Evolutionary conservation across 2,797 vertebrate species (phyloP).

Genomic region (Pseudopleuronectes americanus): DNA sequence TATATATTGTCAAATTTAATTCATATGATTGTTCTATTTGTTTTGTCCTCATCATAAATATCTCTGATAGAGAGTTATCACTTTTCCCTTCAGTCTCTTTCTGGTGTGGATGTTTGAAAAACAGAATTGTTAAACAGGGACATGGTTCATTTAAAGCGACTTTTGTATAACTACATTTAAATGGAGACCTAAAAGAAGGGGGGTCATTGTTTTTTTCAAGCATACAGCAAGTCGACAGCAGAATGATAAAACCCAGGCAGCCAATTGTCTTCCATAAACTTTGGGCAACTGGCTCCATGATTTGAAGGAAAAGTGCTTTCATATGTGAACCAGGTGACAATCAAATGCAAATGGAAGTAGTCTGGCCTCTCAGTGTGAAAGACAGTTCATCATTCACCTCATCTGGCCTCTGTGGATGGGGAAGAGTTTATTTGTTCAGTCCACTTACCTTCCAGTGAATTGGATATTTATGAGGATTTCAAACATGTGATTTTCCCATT

Average conservation of each 20-base stretch:
- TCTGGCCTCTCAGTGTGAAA: constrained; percentile 15
- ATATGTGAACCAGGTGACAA: constrained; percentile 55
- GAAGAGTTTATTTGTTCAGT: constrained; percentile 59
- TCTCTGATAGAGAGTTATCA: no score
- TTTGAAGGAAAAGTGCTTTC: constrained; percentile 61
- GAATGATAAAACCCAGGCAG: constrained; percentile 40
- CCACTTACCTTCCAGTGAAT: constrained; percentile 42
- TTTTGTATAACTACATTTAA: no score
- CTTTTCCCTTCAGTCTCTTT: no score
- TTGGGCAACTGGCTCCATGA: constrained; percentile 42
- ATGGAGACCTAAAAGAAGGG: not conserved
- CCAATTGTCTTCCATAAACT: constrained; percentile 66
- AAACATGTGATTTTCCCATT: constrained; percentile 64
- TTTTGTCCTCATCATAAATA: no score
- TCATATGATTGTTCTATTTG: no score
- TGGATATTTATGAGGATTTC: constrained; percentile 62
- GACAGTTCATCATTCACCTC: constrained; percentile 36
- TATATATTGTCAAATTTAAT: no score
- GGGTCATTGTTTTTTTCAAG: constrained; percentile 6
- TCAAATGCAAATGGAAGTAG: constrained; percentile 48
- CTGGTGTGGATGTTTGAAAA: no score
- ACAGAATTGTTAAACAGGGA: no score
- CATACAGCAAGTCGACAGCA: constrained; percentile 25
- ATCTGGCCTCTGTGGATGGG: constrained; percentile 13
- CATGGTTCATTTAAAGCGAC: no score